phyloP scores from a whole-genome alignment of 2,888 invertebrate genomes.

The Microplitis manilae region DNA sequence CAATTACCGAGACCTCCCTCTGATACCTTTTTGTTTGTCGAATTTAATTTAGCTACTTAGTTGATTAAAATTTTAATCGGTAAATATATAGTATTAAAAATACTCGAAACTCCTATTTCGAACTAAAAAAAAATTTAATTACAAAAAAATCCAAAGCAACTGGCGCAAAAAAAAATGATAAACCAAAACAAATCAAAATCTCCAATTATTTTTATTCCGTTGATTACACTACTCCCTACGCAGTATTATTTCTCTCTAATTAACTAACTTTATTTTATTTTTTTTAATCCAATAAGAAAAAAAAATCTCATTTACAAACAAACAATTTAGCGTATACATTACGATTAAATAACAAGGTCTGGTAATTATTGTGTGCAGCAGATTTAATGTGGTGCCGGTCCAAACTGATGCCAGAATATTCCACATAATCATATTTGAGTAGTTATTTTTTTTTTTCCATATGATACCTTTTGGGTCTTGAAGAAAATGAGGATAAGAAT shows the following conservation, averaged over 20 bases:
- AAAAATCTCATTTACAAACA: slow-evolving; percentile 27
- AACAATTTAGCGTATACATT: slow-evolving; percentile 18
- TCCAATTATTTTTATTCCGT: slow-evolving; percentile 2
- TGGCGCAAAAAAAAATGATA: neutral
- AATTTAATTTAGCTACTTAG: neutral
- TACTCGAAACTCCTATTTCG: neutral
- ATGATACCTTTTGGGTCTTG: neutral
- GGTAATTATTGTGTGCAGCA: slow-evolving; percentile 30
- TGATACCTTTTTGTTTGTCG: slow-evolving; percentile 4
- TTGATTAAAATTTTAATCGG: neutral
- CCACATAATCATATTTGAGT: slow-evolving; percentile 40
- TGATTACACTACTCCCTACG: neutral
- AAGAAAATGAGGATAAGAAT: neutral
- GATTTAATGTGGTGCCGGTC: slow-evolving; percentile 29
- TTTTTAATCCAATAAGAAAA: neutral
- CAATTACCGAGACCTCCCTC: slow-evolving; percentile 15
- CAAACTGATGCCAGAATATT: slow-evolving; percentile 8
- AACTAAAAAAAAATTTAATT: slow-evolving; percentile 61
- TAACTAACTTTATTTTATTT: neutral
- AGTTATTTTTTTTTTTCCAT: neutral
- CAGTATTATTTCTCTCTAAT: neutral
- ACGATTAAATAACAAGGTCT: slow-evolving; percentile 27
- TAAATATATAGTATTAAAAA: neutral
- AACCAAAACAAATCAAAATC: neutral
- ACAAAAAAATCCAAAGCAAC: slow-evolving; percentile 47